A percentile compares a stretch with the other conserved stretches of the same genome.
Conservation (phyloP, 1,140 invertebrate genomes). For the Drosophila albomicans region DNA sequence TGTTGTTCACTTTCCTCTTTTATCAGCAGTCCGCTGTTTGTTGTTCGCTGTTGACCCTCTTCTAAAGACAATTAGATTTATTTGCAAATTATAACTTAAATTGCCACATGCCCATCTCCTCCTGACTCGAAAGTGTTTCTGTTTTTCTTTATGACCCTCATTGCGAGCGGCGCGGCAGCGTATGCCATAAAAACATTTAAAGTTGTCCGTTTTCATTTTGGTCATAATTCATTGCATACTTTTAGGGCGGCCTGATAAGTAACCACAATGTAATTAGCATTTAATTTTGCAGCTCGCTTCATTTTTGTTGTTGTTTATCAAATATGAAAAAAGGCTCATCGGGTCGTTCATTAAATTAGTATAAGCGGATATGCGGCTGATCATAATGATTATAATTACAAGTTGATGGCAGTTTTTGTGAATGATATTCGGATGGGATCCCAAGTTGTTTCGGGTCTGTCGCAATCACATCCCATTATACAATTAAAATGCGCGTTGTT, state of each 20-base stretch:
- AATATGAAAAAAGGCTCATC: constrained; percentile 60
- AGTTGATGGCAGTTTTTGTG: constrained; percentile 24
- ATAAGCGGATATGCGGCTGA: constrained; percentile 57
- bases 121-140: constrained; percentile 18
- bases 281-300: constrained; percentile 53
- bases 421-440: neutral
- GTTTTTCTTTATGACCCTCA: constrained; percentile 45
- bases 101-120: constrained; percentile 48
- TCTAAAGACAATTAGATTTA: constrained; percentile 72
- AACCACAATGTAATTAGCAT: constrained; percentile 66
- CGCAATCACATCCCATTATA: constrained; percentile 42
- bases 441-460: constrained; percentile 1
- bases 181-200: constrained; percentile 65
- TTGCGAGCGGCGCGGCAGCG: constrained; percentile 37
- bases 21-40: constrained; percentile 13
- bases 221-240: constrained; percentile 71
- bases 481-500: constrained; percentile 40
- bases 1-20: constrained; percentile 2
- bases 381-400: constrained; percentile 43
- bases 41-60: constrained; percentile 36
- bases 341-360: constrained; percentile 67
- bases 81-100: constrained; percentile 74
- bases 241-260: constrained; percentile 46
- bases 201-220: constrained; percentile 48
- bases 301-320: constrained; percentile 40